Evolutionary conservation across 2,888 invertebrate genomes (phyloP).

Genomic region (Thelaira solivaga): DNA sequence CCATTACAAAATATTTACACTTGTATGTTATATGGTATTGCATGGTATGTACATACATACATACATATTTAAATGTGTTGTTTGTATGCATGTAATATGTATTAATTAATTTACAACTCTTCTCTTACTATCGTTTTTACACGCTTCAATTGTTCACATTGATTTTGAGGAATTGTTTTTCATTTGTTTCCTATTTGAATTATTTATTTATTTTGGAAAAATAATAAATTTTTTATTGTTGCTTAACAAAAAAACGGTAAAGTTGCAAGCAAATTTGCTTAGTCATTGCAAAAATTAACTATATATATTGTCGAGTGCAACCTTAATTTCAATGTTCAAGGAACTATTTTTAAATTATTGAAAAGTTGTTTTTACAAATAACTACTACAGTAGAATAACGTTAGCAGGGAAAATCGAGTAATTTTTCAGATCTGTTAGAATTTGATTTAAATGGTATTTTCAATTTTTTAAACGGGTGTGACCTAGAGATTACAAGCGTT

Average conservation of each 20-base stretch:
- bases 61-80: too few species aligned
- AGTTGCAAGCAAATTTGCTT: not conserved
- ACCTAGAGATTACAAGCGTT: too few species aligned
- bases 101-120: not conserved
- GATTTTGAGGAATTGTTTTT: constrained; percentile 33
- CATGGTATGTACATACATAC: too few species aligned
- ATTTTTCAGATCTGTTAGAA: too few species aligned
- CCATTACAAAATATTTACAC: constrained; percentile 19
- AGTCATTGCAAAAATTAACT: not conserved
- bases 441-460: too few species aligned
- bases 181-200: constrained; percentile 33
- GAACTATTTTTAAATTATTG: not conserved
- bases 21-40: too few species aligned
- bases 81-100: too few species aligned
- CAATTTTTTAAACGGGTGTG: too few species aligned
- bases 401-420: too few species aligned
- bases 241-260: not conserved
- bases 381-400: too few species aligned
- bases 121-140: not conserved
- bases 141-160: constrained; percentile 37
- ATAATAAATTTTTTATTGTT: not conserved
- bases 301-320: not conserved
- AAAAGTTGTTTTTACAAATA: too few species aligned
- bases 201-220: constrained; percentile 15
- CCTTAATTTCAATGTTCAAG: not conserved